Conservation (phyloP, 1,140 invertebrate species). For the Drosophila bipectinata region DNA sequence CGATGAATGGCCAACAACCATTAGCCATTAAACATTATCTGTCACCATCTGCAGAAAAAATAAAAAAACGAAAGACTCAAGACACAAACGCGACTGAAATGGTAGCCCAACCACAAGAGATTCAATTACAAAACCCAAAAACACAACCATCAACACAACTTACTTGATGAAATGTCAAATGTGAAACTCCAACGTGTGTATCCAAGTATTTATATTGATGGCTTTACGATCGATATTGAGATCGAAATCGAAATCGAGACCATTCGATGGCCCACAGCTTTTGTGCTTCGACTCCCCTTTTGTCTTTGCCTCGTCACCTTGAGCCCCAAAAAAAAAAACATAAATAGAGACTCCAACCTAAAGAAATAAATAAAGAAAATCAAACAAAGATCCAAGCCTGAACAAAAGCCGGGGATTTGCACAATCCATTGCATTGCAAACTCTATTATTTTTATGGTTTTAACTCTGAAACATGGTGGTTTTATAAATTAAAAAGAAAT, state of each 20-base stretch:
- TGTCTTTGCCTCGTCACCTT: conserved; percentile 61
- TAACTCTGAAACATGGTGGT: background rate
- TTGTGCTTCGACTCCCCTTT: conserved; percentile 35
- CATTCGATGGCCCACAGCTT: conserved; percentile 32
- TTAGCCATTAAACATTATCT: conserved; percentile 8
- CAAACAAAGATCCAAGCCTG: conserved; percentile 41
- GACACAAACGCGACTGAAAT: conserved; percentile 46
- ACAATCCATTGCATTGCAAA: conserved; percentile 7
- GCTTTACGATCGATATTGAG: conserved; percentile 36
- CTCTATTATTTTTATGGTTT: background rate
- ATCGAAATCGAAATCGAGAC: conserved; percentile 45
- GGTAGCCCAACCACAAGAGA: conserved; percentile 1
- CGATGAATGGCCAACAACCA: background rate
- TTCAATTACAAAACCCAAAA: conserved; percentile 33
- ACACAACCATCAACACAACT: background rate
- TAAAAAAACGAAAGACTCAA: conserved; percentile 44
- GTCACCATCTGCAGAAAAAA: background rate
- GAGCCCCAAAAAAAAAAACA: conserved; percentile 22
- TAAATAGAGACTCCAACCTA: background rate
- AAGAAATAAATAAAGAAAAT: background rate
- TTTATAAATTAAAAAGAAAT: background rate
- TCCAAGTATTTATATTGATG: conserved; percentile 24
- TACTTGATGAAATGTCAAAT: conserved; percentile 54
- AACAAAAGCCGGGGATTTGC: conserved; percentile 36
- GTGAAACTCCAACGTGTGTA: conserved; percentile 31